Conservation (phyloP, 2,113 vertebrate genomes). For the Centropristis striata region DNA sequence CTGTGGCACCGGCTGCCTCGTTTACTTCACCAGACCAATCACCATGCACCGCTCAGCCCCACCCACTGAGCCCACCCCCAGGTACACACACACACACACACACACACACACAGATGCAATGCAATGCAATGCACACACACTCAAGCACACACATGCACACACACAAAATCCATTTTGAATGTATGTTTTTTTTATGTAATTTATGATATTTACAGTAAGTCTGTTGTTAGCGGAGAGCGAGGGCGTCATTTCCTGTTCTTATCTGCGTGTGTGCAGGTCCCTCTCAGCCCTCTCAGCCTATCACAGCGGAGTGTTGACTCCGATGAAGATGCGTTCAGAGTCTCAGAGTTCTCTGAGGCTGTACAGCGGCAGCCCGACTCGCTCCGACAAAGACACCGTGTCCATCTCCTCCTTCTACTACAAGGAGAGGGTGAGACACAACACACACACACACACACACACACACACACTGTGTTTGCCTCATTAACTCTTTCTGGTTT, state of each 20-base stretch:
- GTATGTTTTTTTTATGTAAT: too few relatives aligned
- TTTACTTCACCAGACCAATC: constrained; percentile 97
- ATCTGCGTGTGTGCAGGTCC: constrained; percentile 86
- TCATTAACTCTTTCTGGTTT: constrained; percentile 1
- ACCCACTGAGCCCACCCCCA: constrained; percentile 94
- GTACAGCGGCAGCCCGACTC: constrained; percentile 96
- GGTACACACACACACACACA: constrained; percentile 78
- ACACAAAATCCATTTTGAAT: too few relatives aligned
- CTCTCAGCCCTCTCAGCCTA: constrained; percentile 96
- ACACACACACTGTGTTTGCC: background rate
- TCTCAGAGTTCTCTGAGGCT: constrained; percentile 92
- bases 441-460: background rate
- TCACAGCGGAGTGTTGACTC: constrained; percentile 94
- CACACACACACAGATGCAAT: too few relatives aligned
- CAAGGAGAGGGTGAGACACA: constrained; percentile 93
- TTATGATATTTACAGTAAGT: too few relatives aligned
- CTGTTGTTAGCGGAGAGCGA: too few relatives aligned
- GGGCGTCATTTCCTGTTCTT: too few relatives aligned
- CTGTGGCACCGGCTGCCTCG: constrained; percentile 96
- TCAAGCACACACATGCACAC: background rate
- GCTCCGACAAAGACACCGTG: constrained; percentile 96
- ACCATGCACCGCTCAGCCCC: constrained; percentile 95
- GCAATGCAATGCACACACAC: too few relatives aligned
- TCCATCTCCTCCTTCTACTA: constrained; percentile 99
- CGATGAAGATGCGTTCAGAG: constrained; percentile 98